A percentile compares a stretch with the other conserved stretches of the same genome.
Evolutionary conservation across 1,140 invertebrate genomes (phyloP).

Genomic region (Bombus confusus): DNA sequence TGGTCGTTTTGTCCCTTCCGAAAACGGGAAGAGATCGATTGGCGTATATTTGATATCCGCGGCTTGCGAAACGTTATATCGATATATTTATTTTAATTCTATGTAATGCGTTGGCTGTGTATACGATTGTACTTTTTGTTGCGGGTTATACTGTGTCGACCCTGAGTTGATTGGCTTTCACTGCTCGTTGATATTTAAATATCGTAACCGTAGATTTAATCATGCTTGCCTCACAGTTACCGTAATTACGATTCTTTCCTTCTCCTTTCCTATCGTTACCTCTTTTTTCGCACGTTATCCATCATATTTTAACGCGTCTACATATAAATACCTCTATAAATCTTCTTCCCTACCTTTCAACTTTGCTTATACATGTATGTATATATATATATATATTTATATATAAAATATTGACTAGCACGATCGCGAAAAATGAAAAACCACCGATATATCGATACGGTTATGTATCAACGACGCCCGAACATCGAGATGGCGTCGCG

Average conservation of each 20-base stretch:
- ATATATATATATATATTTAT: conserved; percentile 48
- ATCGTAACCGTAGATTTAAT: conserved; percentile 50
- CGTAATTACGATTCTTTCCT: neutral
- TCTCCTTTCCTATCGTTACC: neutral
- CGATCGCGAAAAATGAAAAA: conserved; percentile 43
- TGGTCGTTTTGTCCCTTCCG: conserved; percentile 38
- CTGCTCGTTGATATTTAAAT: conserved; percentile 60
- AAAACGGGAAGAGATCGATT: conserved; percentile 25
- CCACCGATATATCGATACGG: conserved; percentile 7
- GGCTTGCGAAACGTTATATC: conserved; percentile 59
- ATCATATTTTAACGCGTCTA: conserved; percentile 28
- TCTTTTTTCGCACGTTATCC: neutral
- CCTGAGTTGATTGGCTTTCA: conserved; percentile 78
- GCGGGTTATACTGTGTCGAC: conserved; percentile 79
- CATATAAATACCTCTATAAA: conserved; percentile 61
- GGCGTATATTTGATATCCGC: conserved; percentile 56
- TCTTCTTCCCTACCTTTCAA: conserved; percentile 24
- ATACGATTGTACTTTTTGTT: conserved; percentile 83
- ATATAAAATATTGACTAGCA: conserved; percentile 70
- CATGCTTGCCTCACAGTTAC: conserved; percentile 41
- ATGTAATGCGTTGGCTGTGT: conserved; percentile 81
- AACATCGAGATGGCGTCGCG: neutral
- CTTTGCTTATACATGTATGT: conserved; percentile 38
- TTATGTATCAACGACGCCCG: conserved; percentile 11
- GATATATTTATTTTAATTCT: conserved; percentile 76